phyloP scores from a whole-genome alignment of 1,140 invertebrate genomes.

The Parasteatoda tepidariorum region DNA sequence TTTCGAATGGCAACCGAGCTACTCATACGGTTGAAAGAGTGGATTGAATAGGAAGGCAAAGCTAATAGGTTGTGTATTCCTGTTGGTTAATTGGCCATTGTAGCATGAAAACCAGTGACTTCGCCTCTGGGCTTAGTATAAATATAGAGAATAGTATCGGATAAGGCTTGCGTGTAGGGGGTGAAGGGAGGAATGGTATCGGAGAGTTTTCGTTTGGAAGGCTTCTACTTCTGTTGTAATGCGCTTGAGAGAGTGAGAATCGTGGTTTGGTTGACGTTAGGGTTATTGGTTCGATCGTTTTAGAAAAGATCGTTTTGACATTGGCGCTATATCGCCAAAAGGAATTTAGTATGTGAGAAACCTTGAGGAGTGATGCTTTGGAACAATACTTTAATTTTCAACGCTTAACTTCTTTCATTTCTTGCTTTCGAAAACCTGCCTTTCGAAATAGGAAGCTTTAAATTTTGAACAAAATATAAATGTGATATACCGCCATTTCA shows the following conservation, averaged over 20 bases:
- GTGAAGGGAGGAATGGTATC: neutral
- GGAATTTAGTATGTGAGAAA: no score
- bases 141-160: conserved; percentile 22
- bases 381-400: no score
- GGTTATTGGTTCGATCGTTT: conserved; percentile 21
- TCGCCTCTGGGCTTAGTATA: conserved; percentile 27
- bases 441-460: no score
- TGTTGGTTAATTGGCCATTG: conserved; percentile 56
- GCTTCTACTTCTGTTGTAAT: conserved; percentile 14
- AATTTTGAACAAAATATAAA: no score
- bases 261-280: conserved; percentile 29
- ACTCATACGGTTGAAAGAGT: conserved; percentile 46
- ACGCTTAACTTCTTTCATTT: no score
- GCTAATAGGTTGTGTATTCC: conserved; percentile 45
- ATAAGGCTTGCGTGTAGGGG: conserved; percentile 5
- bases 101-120: conserved; percentile 51
- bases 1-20: conserved; percentile 3
- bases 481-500: no score
- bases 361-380: no score
- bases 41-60: conserved; percentile 8
- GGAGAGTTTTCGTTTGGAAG: conserved; percentile 37
- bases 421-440: no score
- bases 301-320: conserved; percentile 10
- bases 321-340: neutral
- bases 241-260: conserved; percentile 47